Evolutionary conservation across 2,888 invertebrate genomes (phyloP), one percentile per base, ranked within the genome.

Genomic region (Diarsia mendica): DNA sequence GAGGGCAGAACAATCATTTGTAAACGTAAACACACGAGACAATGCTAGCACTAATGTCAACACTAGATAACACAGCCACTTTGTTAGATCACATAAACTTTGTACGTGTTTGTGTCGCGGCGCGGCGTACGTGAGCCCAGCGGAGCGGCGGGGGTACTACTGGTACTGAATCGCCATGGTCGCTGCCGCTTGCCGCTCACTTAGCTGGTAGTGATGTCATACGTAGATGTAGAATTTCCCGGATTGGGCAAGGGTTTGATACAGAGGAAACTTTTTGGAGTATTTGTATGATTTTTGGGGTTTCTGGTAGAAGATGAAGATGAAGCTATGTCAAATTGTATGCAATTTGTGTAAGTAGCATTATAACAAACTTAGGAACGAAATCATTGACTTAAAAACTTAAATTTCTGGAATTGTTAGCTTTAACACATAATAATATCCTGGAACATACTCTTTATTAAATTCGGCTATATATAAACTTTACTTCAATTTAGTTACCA

Each of bases 171-270:
- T 81, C 67, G 79, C 92, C 94, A 94, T 90, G 95, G 94, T 91
- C 95, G 92, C 91, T 89, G 94, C 91, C 95, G 92, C 91, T 89
- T 87, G 92, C 95, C 95, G 93, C 92, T 95, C 95, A 95, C 95
- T 95, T 89, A 86, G 82, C 66, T 84, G 70, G 58, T 75, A 51
- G 92, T 91, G 94, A 93, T 94, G 93, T 94, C 84, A 90, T 75
- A 46, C 13, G n/a, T 10, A 20, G 4, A 20, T 5, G 44, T n/a
- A 39, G 0, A 68, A 72, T 75, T 84, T 74, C 66, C 89, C 85
- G 8, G 53, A 23, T 15, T n/a, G 5, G 3, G 11, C 2, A 8
- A 4, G 6, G 2, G 9, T 72, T 72, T 66, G 44, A 18, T 60
- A 28, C 13, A 9, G 13, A 13, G 11, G 44, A 4, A 48, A 28